A percentile compares a stretch with the other conserved stretches of the same genome.
Conservation (phyloP, 2,888 invertebrate genomes). For the Nemotelus nigrinus region DNA sequence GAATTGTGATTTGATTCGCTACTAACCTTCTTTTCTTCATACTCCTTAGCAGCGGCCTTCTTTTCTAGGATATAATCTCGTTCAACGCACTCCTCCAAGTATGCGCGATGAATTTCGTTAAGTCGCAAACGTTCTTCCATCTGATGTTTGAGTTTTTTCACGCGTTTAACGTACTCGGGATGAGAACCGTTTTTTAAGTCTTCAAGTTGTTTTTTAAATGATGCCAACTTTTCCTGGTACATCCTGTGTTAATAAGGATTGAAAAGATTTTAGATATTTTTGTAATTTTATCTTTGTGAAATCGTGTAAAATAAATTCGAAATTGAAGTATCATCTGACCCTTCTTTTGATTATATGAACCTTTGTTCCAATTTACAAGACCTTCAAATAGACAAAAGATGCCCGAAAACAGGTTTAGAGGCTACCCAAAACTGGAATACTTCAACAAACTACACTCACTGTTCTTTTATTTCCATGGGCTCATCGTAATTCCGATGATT, state of each 20-base stretch:
- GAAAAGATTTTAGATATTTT: not conserved
- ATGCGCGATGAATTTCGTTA: conserved; percentile 81
- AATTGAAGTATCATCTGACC: too few relatives aligned
- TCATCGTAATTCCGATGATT: conserved; percentile 58
- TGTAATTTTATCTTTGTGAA: too few relatives aligned
- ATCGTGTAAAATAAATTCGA: too few relatives aligned
- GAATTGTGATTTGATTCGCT: too few relatives aligned
- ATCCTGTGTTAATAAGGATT: conserved; percentile 68
- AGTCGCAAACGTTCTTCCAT: conserved; percentile 82
- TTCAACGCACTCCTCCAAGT: conserved; percentile 87
- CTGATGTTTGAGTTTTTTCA: conserved; percentile 83
- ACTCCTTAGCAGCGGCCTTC: conserved; percentile 88
- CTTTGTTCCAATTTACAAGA: too few relatives aligned
- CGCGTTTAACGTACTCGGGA: conserved; percentile 84
- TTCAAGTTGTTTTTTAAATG: conserved; percentile 87
- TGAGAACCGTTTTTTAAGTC: conserved; percentile 87
- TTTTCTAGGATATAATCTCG: conserved; percentile 88
- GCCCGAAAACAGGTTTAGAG: too few relatives aligned
- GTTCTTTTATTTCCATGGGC: conserved; percentile 63
- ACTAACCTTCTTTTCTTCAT: conserved; percentile 88
- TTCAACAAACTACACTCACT: conserved; percentile 55
- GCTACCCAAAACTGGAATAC: not conserved
- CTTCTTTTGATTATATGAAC: too few relatives aligned
- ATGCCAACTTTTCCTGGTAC: conserved; percentile 90
- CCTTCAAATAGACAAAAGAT: too few relatives aligned